Evolutionary conservation across 2,888 invertebrate species (phyloP), one percentile per base, ranked within the genome.

Genomic region (Artemia sinica): DNA sequence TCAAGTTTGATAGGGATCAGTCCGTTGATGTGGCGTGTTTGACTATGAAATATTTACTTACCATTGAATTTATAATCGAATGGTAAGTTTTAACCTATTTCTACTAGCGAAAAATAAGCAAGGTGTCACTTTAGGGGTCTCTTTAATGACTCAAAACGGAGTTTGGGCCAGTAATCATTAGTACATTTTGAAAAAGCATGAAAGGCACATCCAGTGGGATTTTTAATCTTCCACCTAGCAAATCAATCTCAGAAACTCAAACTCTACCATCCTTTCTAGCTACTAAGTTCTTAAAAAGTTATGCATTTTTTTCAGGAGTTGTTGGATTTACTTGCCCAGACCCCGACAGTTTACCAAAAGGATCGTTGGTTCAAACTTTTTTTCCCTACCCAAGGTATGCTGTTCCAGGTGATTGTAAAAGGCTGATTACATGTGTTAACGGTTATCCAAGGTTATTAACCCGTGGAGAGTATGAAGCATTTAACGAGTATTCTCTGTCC

Each of bases 321-420:
- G 86, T 92, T 71, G 92, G 92, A 69, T 93, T 93, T 83, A 89
- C 89, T 75, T 93, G 93, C 77, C 93, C 93, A 50, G 84, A 85
- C 4, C 89, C 90, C 77, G 41, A 67, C 63, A 65, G 66, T 52
- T 85, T 91, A 66, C 88, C 89, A 50, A 83, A 88, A 8, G 84
- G 87, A 76, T 85, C 87, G 14, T 84, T 86, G 70, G 86, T 91
- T 7, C 90, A 91, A 68, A 89, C 87, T 77, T 93, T 91, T 82
- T 89, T 90, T 87, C 93, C 93, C 0, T 91, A 85, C 83, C 93
- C 93, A 50, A 84, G 93, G 73, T 93, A 91, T 81, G 84, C 91
- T 5, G 88, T 91, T 12, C 87, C 89, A 66, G 89, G 89, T 14
- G 91, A 91, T 78, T 89, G 90, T 77, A 87, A 87, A 76, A 84